Conservation (phyloP, 1,140 invertebrate genomes). For the Sarcophaga peregrina region DNA sequence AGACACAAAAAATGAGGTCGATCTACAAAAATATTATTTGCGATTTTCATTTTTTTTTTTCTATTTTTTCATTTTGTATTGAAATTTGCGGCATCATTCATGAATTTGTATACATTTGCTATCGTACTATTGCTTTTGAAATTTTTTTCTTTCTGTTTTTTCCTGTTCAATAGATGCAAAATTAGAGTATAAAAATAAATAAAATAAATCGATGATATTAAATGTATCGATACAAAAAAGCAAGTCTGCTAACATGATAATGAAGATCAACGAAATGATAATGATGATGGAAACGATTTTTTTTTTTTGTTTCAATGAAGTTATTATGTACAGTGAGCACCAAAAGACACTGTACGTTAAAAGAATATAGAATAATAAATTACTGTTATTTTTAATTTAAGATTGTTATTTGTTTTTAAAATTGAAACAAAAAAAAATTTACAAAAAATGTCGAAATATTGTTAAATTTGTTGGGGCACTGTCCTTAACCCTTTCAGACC, state of each 20-base stretch:
- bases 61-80: not conserved
- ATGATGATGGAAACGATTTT: not conserved
- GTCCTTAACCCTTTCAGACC: too few species aligned
- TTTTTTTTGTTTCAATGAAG: not conserved
- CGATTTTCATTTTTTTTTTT: not conserved
- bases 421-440: too few species aligned
- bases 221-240: not conserved
- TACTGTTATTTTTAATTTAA: too few species aligned
- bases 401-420: too few species aligned
- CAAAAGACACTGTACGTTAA: too few species aligned
- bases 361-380: too few species aligned
- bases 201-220: too few species aligned
- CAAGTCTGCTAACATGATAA: not conserved
- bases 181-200: too few species aligned
- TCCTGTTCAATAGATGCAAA: not conserved
- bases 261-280: not conserved
- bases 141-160: not conserved
- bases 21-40: not conserved
- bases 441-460: too few species aligned
- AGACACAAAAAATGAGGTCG: slow-evolving; percentile 6
- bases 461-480: too few species aligned
- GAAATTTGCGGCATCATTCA: slow-evolving; percentile 24
- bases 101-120: not conserved
- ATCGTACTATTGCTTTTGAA: too few species aligned
- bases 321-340: not conserved